Conservation (phyloP, 2,888 invertebrate species). For the Drosophila pullipes region DNA sequence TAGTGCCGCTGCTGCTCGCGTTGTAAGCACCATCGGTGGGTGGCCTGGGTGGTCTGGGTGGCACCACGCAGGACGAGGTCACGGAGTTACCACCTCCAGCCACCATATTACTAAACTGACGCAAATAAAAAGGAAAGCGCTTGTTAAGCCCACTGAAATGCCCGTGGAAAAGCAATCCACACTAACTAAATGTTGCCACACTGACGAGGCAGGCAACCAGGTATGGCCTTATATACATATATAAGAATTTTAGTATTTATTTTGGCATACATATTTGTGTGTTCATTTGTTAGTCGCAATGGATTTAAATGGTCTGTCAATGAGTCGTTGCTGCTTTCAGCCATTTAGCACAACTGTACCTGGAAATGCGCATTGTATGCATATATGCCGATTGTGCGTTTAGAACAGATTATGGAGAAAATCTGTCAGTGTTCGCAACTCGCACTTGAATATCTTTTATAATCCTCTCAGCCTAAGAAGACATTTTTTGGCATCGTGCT, state of each 20-base stretch:
- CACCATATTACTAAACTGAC: conserved; percentile 53
- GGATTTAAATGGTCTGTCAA: not conserved
- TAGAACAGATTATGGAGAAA: conserved; percentile 27
- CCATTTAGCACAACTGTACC: conserved; percentile 21
- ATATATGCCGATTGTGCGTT: conserved; percentile 8
- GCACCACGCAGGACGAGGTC: conserved; percentile 21
- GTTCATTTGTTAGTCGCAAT: not conserved
- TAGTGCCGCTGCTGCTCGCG: conserved; percentile 3
- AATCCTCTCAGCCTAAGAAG: conserved; percentile 26
- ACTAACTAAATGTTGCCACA: conserved; percentile 17
- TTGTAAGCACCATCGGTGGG: not conserved
- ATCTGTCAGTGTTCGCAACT: conserved; percentile 13
- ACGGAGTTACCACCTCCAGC: conserved; percentile 32
- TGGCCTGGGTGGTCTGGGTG: conserved; percentile 9
- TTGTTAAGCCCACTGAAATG: conserved; percentile 13
- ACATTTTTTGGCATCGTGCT: conserved; percentile 19
- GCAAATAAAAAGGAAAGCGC: conserved; percentile 34
- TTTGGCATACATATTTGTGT: not conserved
- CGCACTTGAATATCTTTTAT: conserved; percentile 22
- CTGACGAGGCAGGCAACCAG: conserved; percentile 36
- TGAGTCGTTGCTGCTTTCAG: not conserved
- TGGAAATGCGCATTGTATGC: not conserved
- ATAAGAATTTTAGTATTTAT: not conserved
- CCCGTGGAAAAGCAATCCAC: conserved; percentile 9
- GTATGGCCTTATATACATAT: not conserved